Conservation (phyloP, 1,140 invertebrate species). For the Cydia pomonella region DNA sequence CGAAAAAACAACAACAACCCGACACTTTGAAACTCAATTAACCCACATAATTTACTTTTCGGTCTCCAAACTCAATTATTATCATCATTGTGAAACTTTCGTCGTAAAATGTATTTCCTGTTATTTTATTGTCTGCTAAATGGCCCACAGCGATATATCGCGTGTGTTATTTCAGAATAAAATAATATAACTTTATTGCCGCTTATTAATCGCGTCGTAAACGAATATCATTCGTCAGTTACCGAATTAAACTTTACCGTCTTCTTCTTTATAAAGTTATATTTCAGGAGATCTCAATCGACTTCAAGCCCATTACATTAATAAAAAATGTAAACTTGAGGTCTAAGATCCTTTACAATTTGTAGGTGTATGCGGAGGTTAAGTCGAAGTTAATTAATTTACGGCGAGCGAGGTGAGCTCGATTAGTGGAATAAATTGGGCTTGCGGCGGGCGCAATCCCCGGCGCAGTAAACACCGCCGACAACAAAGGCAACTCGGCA, state of each 20-base stretch:
- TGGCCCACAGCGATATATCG: neutral
- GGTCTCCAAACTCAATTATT: slow-evolving; percentile 1
- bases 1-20: slow-evolving; percentile 45
- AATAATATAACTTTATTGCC: slow-evolving; percentile 4
- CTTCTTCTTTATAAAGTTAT: neutral
- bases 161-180: slow-evolving; percentile 14
- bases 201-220: slow-evolving; percentile 19
- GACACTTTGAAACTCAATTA: slow-evolving; percentile 46
- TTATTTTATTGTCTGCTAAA: slow-evolving; percentile 14
- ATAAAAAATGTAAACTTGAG: slow-evolving; percentile 19
- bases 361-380: slow-evolving; percentile 50
- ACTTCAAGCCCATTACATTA: neutral
- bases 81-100: slow-evolving; percentile 7
- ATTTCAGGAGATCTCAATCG: slow-evolving; percentile 18
- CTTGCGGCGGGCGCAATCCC: slow-evolving; percentile 68
- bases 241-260: slow-evolving; percentile 7
- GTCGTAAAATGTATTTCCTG: slow-evolving; percentile 3
- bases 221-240: neutral
- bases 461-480: slow-evolving; percentile 60
- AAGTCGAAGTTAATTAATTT: slow-evolving; percentile 73
- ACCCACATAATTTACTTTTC: slow-evolving; percentile 40
- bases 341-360: slow-evolving; percentile 41
- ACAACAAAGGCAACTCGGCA: slow-evolving; percentile 67
- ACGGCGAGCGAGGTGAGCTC: slow-evolving; percentile 64
- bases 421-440: slow-evolving; percentile 76